These are phyloP conservation scores for Trogon surrucura DNA, from an alignment of 2,113 vertebrate species.

Conservation along the genomic window DNA sequence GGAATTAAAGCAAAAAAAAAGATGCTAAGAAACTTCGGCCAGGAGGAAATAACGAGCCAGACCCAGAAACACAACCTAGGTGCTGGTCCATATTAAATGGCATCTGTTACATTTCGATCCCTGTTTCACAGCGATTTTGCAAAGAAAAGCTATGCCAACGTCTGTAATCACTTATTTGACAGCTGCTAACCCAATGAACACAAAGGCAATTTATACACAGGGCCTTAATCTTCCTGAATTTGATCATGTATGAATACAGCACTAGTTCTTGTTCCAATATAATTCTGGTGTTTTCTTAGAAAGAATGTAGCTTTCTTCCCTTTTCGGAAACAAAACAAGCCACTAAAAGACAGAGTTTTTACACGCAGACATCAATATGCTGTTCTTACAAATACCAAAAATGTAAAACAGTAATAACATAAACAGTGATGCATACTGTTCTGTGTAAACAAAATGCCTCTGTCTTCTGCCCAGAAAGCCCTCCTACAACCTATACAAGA, in stretches of 20 bases:
- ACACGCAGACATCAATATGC: constrained; percentile 21
- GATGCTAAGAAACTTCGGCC: constrained; percentile 25
- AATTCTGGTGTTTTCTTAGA: background rate
- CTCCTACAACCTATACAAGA: background rate
- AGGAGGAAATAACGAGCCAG: background rate
- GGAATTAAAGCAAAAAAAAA: background rate
- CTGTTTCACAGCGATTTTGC: constrained; percentile 26
- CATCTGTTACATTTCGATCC: constrained; percentile 66
- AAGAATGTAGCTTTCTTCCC: background rate
- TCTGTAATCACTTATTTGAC: constrained; percentile 69
- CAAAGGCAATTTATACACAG: constrained; percentile 24
- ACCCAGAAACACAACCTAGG: constrained; percentile 24
- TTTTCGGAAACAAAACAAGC: background rate
- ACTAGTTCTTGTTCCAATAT: background rate
- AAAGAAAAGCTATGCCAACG: constrained; percentile 29
- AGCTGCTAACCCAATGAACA: constrained; percentile 60
- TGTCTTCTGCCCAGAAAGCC: background rate
- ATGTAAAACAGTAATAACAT: constrained; percentile 37
- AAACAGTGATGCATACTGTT: constrained; percentile 9
- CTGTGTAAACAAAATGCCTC: background rate
- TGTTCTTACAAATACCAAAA: constrained; percentile 35
- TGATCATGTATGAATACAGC: constrained; percentile 40
- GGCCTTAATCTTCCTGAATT: constrained; percentile 40
- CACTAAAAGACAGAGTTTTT: constrained; percentile 55
- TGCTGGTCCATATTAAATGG: constrained; percentile 61